A percentile compares a stretch with the other conserved stretches of the same genome.
Conservation (phyloP, 1,140 invertebrate genomes). For the Megalonaias nervosa region DNA sequence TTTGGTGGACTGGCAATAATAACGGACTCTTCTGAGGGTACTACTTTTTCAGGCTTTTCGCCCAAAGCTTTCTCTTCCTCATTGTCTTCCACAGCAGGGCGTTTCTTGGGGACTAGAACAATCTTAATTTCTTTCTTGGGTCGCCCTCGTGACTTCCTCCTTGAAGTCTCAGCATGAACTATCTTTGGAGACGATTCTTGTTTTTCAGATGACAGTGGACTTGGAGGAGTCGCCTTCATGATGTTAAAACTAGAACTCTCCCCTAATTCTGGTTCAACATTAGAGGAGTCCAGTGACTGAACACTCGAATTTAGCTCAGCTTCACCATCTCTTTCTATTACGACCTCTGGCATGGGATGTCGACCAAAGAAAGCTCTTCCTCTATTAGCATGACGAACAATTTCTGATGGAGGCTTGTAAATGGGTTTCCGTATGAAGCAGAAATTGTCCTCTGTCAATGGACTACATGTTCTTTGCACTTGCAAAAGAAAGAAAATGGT, state of each 20-base stretch:
- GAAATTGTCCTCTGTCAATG: constrained; percentile 54
- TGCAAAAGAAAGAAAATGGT: too few species aligned
- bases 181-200: neutral
- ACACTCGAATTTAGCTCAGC: too few species aligned
- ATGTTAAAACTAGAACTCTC: too few species aligned
- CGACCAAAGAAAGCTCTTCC: constrained; percentile 3
- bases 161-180: neutral
- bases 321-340: constrained; percentile 45
- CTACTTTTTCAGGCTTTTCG: constrained; percentile 21
- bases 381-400: constrained; percentile 51
- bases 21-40: constrained; percentile 27
- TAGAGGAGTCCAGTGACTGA: too few species aligned
- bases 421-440: constrained; percentile 55
- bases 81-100: constrained; percentile 3
- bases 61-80: constrained; percentile 8
- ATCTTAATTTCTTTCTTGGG: neutral
- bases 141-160: constrained; percentile 2
- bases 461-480: too few species aligned
- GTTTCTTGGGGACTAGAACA: constrained; percentile 1
- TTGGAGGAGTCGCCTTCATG: too few species aligned
- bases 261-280: neutral
- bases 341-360: constrained; percentile 40
- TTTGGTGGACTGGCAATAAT: constrained; percentile 25
- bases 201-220: neutral
- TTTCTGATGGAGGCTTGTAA: constrained; percentile 55